Conservation (phyloP, 1,140 invertebrate genomes). For the Drosophila watanabei region DNA sequence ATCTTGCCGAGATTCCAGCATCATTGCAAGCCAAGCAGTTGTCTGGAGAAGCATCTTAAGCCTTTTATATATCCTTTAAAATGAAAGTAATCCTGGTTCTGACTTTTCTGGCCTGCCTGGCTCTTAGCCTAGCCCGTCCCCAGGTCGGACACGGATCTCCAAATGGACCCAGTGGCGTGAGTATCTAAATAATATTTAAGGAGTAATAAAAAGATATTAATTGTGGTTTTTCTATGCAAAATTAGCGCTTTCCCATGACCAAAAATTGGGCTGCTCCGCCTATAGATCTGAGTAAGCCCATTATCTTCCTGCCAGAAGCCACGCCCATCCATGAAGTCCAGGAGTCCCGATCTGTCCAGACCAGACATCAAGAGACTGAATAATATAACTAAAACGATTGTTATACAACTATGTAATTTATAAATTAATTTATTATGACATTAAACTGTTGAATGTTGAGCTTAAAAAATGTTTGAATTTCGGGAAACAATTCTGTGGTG, state of each 20-base stretch:
- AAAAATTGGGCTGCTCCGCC: constrained; percentile 57
- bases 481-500: neutral
- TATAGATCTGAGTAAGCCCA: constrained; percentile 48
- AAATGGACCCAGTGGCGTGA: constrained; percentile 67
- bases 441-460: neutral
- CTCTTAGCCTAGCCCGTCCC: constrained; percentile 40
- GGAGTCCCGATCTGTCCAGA: constrained; percentile 30
- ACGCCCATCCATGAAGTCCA: constrained; percentile 68
- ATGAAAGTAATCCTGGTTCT: constrained; percentile 55
- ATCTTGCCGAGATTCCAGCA: constrained; percentile 1
- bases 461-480: neutral
- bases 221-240: neutral
- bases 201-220: neutral
- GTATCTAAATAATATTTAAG: neutral
- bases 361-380: constrained; percentile 1
- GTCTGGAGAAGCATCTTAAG: neutral
- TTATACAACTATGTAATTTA: constrained; percentile 1
- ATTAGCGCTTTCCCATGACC: constrained; percentile 62
- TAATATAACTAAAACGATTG: neutral
- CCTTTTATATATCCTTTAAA: neutral
- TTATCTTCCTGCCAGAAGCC: constrained; percentile 55
- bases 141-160: constrained; percentile 57
- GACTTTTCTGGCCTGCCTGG: constrained; percentile 38
- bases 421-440: neutral
- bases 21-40: constrained; percentile 46